Conservation (phyloP, 1,140 invertebrate species). For the Cataglyphis hispanica region DNA sequence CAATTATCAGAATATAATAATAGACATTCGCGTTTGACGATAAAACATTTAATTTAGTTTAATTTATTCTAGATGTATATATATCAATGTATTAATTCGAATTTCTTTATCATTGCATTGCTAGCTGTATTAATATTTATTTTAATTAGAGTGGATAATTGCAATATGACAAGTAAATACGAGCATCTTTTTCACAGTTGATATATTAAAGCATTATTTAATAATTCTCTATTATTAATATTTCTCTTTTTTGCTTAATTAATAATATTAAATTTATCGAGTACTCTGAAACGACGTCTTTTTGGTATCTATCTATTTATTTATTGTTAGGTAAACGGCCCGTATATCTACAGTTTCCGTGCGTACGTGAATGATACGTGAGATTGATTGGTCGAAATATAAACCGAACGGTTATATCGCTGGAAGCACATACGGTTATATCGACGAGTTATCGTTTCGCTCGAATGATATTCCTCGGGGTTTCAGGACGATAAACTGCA, state of each 20-base stretch:
- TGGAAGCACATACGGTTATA: constrained; percentile 5
- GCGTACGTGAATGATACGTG: neutral
- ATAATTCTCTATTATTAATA: neutral
- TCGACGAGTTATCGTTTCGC: constrained; percentile 17
- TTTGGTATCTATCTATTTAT: neutral
- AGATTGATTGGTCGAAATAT: constrained; percentile 25
- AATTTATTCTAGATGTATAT: constrained; percentile 18
- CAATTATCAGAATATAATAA: constrained; percentile 51
- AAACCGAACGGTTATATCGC: constrained; percentile 9
- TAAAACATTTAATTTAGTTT: constrained; percentile 41
- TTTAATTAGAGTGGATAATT: neutral
- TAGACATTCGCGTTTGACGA: neutral
- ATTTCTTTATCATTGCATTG: neutral
- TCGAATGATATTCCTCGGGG: constrained; percentile 27
- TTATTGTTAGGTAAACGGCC: neutral
- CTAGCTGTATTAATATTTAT: constrained; percentile 34
- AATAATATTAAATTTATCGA: neutral
- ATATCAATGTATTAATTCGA: constrained; percentile 22
- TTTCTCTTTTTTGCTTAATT: too few species aligned
- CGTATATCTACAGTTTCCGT: neutral
- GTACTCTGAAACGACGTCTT: neutral
- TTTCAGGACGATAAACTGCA: constrained; percentile 26
- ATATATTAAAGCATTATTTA: neutral
- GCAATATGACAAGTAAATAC: neutral
- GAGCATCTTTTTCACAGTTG: neutral